phyloP scores from a whole-genome alignment of 2,888 invertebrate genomes.

The Agonopterix subpropinquella region DNA sequence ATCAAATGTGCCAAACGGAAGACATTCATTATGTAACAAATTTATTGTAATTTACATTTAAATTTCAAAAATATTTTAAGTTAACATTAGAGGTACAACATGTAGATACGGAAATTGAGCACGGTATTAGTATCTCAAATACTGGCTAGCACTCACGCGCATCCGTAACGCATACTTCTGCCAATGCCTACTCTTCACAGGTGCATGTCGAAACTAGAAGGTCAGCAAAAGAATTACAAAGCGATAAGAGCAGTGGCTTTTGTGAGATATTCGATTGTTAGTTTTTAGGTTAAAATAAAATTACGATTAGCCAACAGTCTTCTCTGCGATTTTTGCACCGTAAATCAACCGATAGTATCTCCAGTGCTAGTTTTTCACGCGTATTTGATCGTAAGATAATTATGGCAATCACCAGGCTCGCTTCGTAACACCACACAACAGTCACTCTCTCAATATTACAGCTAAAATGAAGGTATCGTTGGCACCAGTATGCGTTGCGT shows the following conservation, averaged over 20 bases:
- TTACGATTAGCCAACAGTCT: no score
- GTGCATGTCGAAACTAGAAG: neutral
- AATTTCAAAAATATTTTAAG: constrained; percentile 56
- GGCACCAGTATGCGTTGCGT: constrained; percentile 37
- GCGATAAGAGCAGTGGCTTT: neutral
- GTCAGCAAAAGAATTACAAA: neutral
- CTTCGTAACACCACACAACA: no score
- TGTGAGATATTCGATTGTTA: no score
- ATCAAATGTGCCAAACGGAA: constrained; percentile 74
- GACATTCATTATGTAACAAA: constrained; percentile 90
- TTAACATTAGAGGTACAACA: constrained; percentile 61
- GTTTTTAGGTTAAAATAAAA: no score
- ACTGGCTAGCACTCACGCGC: constrained; percentile 33
- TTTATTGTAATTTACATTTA: constrained; percentile 81
- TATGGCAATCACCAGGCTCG: no score
- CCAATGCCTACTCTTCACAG: constrained; percentile 3
- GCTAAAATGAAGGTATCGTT: neutral
- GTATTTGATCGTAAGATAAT: no score
- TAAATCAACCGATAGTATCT: no score
- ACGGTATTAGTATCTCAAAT: constrained; percentile 61
- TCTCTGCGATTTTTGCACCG: no score
- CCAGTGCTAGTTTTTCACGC: no score
- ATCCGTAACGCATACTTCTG: constrained; percentile 25
- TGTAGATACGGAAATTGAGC: constrained; percentile 72
- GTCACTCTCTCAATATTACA: no score